Evolutionary conservation across 1,140 invertebrate genomes (phyloP), one percentile per base, ranked within the genome.

Genomic region (Drosophila baimaii): DNA sequence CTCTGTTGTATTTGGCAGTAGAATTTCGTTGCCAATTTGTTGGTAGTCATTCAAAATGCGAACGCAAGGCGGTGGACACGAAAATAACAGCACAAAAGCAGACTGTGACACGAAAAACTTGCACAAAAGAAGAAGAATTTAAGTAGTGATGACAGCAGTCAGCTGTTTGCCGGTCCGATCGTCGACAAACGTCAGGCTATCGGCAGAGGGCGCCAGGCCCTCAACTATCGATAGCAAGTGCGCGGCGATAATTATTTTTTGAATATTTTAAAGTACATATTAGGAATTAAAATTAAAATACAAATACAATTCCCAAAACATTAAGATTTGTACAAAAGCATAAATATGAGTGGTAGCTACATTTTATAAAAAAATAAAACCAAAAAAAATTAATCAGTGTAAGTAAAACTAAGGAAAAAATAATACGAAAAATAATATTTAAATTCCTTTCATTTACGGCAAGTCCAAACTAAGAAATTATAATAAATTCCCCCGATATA

Each of bases 41-140:
- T 33, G 49, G 49, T 52, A 52, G 17, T 52, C 49, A 52, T 52
- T 52, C 49, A 52, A 52, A 33, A 3, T 15, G 49, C 49, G 49
- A 21, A 33, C 49, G 29, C 29, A 52, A 21, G 17, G 49, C 49
- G 49, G 21, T 10, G 19, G 5, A 21, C 9, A 52, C 13, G 7
- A 15, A 33, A 52, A 52, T 33, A 33, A 15, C 2, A 33, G 29
- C 49, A 33, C 17, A 52, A 33, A 52, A 21, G 2, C 29, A 21
- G 29, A 2, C 27, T 0, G 17, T 15, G 49, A 52, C 29, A 8
- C 7, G 29, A 15, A 33, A 52, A 21, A 21, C 19, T 33, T 52
- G 49, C 49, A 52, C 49, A 13, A 33, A 52, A 33, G 29, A 52
- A 51, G 49, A 51, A 49, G 27, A 51, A 21, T 33, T 33, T 21